Evolutionary conservation across 2,888 invertebrate genomes (phyloP), one percentile per base, ranked within the genome.

Genomic region (Heliconius aoede): DNA sequence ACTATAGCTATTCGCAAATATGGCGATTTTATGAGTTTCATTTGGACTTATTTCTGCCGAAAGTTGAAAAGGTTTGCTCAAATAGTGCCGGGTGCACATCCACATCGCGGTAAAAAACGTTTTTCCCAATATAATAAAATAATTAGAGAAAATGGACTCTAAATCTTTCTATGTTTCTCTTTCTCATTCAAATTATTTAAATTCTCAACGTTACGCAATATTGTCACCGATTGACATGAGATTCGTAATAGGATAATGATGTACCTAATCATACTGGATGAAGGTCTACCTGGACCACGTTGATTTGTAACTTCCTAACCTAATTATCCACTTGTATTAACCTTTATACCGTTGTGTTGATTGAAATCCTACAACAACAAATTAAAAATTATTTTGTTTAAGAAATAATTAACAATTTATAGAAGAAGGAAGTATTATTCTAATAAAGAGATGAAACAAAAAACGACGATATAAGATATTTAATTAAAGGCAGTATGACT

Each of bases 11-110:
- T 46, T 46, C 15, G 46, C 84, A 86, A 87, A 87, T 85, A 83
- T 82, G 81, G 74, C 80, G 82, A 85, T 86, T 88, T 89, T 85
- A 82, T 78, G 79, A 88, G 88, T 91, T 91, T 90, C 88, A 91
- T 88, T 87, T 88, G 85, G 82, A 82, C 85, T 78, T 88, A 86
- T 87, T 83, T 85, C 83, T 40, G 62, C 51, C n/a, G 58, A 75
- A 74, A 85, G 87, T 87, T 85, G 82, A 86, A 87, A 88, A 83
- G 81, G 83, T 81, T 80, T 83, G 82, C 82, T 85, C 84, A 82
- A 85, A 86, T 81, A 86, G 73, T 82, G 81, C 67, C 72, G 78
- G 80, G 76, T 76, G 80, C 72, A 78, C 76, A 69, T 78, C 76
- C 75, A 79, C 75, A 78, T 78, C 62, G 76, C 76, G 72, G 46